Evolutionary conservation across 2,113 vertebrate genomes (phyloP).

Genomic region (Oreotrochilus melanogaster): DNA sequence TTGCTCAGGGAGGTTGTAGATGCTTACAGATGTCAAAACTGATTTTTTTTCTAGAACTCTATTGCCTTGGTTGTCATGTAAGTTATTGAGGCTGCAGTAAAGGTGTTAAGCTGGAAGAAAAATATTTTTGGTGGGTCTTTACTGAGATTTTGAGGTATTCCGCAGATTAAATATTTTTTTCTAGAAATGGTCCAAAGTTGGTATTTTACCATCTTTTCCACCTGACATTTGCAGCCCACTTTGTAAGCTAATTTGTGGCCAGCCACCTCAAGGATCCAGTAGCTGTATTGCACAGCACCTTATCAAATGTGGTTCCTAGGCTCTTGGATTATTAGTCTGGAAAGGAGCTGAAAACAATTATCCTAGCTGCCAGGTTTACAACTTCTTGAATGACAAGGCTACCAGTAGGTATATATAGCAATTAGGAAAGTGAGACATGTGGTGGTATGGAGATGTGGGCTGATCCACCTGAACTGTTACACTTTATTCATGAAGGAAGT

Average conservation of each 20-base stretch:
- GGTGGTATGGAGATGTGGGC: rapidly evolving
- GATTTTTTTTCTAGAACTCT: neutral
- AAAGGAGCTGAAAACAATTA: neutral
- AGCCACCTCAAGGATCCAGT: neutral
- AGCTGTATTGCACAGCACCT: neutral
- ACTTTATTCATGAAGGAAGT: neutral
- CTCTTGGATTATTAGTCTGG: neutral
- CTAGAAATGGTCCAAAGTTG: neutral
- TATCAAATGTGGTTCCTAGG: neutral
- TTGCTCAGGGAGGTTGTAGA: too few relatives aligned
- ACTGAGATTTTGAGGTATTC: neutral
- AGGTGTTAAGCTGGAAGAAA: neutral
- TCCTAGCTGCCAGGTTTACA: neutral
- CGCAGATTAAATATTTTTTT: neutral
- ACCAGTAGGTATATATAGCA: neutral
- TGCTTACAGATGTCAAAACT: neutral
- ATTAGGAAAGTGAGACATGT: neutral
- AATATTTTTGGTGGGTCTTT: neutral
- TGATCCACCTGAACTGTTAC: neutral
- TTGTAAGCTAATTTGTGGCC: neutral
- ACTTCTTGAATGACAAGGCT: neutral
- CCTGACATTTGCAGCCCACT: neutral
- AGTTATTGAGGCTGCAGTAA: neutral
- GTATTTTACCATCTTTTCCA: neutral
- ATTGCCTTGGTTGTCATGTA: neutral